phyloP scores from a whole-genome alignment of 2,797 vertebrate genomes.

The Cynopterus sphinx region DNA sequence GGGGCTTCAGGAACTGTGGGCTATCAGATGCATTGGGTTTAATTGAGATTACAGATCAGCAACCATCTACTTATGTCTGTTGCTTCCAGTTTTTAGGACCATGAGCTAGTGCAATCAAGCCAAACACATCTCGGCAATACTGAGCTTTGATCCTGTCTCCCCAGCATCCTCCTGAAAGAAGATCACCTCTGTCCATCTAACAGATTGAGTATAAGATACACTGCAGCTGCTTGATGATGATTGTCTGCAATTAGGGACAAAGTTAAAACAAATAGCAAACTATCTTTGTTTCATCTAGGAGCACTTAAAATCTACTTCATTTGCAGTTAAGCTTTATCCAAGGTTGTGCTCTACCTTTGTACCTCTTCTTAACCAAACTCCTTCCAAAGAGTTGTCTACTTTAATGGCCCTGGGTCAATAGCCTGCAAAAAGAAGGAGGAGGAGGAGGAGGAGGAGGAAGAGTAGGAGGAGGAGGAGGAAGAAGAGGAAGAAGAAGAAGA shows the following conservation, averaged over 20 bases:
- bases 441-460: fast-evolving
- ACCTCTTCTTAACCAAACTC: background rate
- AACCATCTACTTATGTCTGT: background rate
- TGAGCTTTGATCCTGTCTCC: background rate
- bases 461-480: no score
- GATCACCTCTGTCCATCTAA: background rate
- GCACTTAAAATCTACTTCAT: background rate
- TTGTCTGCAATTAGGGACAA: background rate
- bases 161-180: background rate
- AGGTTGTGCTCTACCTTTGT: background rate
- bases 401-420: background rate
- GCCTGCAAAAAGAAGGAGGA: background rate
- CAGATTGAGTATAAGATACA: background rate
- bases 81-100: background rate
- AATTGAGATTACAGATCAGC: background rate
- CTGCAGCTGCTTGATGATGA: background rate
- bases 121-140: background rate
- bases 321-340: background rate
- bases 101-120: background rate
- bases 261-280: background rate
- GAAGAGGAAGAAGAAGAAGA: fast-evolving
- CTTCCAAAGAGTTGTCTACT: background rate
- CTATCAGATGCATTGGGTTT: background rate
- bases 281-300: background rate
- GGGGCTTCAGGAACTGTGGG: background rate